Evolutionary conservation across 2,888 invertebrate genomes (phyloP).

Genomic region (Acanthacorydalis orientalis): DNA sequence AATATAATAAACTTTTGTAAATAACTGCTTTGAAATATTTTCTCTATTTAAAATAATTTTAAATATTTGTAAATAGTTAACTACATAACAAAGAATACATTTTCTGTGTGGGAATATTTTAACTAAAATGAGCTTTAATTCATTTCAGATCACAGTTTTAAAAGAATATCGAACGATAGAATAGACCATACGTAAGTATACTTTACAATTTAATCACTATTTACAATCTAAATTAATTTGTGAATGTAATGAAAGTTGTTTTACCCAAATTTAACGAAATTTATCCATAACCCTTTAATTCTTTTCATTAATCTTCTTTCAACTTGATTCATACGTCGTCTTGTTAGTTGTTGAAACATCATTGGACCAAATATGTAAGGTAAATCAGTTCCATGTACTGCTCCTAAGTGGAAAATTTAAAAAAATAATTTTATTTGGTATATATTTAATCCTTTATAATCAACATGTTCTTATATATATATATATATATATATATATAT

Average conservation of each 20-base stretch:
- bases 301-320: conserved; percentile 39
- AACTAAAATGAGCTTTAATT: too few relatives aligned
- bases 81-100: not conserved
- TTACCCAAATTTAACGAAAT: conserved; percentile 29
- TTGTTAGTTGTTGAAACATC: conserved; percentile 45
- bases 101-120: too few relatives aligned
- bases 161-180: too few relatives aligned
- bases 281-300: conserved; percentile 31
- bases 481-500: not conserved
- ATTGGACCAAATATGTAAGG: conserved; percentile 48
- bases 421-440: too few relatives aligned
- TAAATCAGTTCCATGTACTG: conserved; percentile 49
- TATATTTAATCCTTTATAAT: too few relatives aligned
- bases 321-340: conserved; percentile 37
- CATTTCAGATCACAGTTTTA: too few relatives aligned
- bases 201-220: too few relatives aligned
- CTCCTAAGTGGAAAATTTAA: conserved; percentile 27
- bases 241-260: not conserved
- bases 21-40: too few relatives aligned
- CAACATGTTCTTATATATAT: not conserved
- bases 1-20: too few relatives aligned
- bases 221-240: too few relatives aligned
- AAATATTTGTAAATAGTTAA: not conserved
- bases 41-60: not conserved
- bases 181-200: too few relatives aligned